Evolutionary conservation across 2,888 invertebrate genomes (phyloP), one percentile per base, ranked within the genome.

Genomic region (Agrochola litura): DNA sequence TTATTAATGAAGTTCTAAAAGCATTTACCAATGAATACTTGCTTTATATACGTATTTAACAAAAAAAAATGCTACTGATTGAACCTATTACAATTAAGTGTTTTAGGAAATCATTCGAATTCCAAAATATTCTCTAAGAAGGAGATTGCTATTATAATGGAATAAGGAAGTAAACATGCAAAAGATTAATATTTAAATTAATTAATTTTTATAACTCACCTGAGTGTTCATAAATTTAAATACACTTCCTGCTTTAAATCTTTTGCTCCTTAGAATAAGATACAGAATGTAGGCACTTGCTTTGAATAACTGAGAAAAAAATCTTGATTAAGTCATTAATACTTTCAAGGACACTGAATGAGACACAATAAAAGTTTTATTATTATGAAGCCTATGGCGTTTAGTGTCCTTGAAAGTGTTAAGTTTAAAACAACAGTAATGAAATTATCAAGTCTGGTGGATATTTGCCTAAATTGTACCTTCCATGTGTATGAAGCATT

Each of bases 221-320:
- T 99, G 99, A 65, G 97, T 97, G 92, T 99, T 98, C 97, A 98
- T 98, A 90, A 99, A 97, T 91, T 98, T 98, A 41, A 99, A 95
- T 52, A 98, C 98, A 93, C 99, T 98, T 46, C 98, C 99, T 9
- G 98, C 98, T 88, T 98, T 96, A 94, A 98, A 99, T 82, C 99
- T 97, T 89, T 98, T 98, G 90, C 97, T 98, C 80, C 99, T 97
- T 5, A 98, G 98, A n/a, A 99, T 81, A 73, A 98, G 94, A 92
- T 99, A 98, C 19, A 99, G 94, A 6, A 98, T 89, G 90, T 97
- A 98, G 16, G 98, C 97, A 52, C 97, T 97, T n/a, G 97, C 92
- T 90, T 97, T 97, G 71, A 98, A 95, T 43, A 97, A 89, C 97
- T 98, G 94, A 81, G 97, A 96, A 81, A 89, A 90, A 81, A 66